Evolutionary conservation across 2,797 vertebrate species (phyloP).

Genomic region (Melopsittacus undulatus): DNA sequence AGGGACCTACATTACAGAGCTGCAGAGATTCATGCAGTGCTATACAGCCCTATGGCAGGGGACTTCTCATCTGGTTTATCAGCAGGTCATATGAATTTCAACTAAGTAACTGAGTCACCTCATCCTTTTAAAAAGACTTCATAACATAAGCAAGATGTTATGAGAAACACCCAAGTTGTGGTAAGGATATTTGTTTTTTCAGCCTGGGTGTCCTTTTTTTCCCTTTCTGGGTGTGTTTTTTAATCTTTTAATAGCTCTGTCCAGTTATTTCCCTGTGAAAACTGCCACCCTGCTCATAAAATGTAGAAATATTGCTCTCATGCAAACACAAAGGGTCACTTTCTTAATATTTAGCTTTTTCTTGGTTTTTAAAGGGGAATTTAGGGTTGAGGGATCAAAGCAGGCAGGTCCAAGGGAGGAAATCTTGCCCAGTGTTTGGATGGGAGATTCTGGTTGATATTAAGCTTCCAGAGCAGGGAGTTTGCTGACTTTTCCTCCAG

Average conservation of each 20-base stretch:
- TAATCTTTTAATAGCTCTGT: constrained; percentile 55
- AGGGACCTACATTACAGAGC: neutral
- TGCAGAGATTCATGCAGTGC: neutral
- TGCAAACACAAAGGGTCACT: neutral
- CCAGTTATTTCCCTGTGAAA: constrained; percentile 30
- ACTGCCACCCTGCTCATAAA: neutral
- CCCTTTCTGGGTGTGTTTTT: neutral
- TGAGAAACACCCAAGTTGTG: constrained; percentile 28
- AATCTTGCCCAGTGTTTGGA: neutral
- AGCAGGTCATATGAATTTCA: neutral
- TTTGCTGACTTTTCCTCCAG: neutral
- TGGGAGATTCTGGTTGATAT: neutral
- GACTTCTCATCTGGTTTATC: constrained; percentile 6
- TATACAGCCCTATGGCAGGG: neutral
- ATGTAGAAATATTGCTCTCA: neutral
- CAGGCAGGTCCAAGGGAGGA: neutral
- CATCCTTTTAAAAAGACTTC: neutral
- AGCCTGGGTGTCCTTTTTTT: neutral
- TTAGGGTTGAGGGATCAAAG: neutral
- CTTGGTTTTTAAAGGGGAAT: neutral
- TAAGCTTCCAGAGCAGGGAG: neutral
- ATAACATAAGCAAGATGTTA: constrained; percentile 34
- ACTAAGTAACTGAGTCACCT: neutral
- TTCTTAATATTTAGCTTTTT: neutral
- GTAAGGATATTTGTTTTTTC: constrained; percentile 51